These are phyloP conservation scores for Ceratosolen fusciceps DNA, from an alignment of 1,140 invertebrate genomes.

Conservation along the genomic window DNA sequence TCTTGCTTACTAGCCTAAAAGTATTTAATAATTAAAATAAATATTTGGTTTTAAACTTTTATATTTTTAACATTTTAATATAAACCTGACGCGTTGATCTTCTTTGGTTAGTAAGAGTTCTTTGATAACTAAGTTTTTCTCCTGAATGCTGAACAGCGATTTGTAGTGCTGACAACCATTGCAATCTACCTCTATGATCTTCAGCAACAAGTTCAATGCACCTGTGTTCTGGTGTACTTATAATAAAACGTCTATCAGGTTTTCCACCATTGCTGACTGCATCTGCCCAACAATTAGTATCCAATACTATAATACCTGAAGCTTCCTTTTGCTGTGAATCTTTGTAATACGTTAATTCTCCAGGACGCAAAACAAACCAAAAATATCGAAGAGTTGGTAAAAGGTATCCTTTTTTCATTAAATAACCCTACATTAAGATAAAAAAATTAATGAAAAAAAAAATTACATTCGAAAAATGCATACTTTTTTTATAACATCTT, in stretches of 20 bases:
- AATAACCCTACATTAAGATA: constrained; percentile 72
- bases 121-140: constrained; percentile 78
- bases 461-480: constrained; percentile 33
- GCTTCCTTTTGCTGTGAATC: constrained; percentile 80
- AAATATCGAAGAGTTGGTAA: constrained; percentile 83
- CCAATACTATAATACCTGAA: constrained; percentile 78
- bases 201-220: constrained; percentile 79
- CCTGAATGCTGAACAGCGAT: constrained; percentile 78
- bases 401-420: constrained; percentile 82
- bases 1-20: constrained; percentile 70
- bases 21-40: neutral
- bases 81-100: constrained; percentile 75
- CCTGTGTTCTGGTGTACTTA: constrained; percentile 77
- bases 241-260: constrained; percentile 72
- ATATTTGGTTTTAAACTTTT: neutral
- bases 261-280: constrained; percentile 72
- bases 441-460: constrained; percentile 27
- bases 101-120: constrained; percentile 72
- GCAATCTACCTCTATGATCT: constrained; percentile 80
- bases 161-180: constrained; percentile 81
- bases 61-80: neutral
- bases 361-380: constrained; percentile 84
- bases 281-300: constrained; percentile 78
- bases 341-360: constrained; percentile 82
- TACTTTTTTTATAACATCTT: constrained; percentile 88